Evolutionary conservation across 2,113 vertebrate species (phyloP), one percentile per base, ranked within the genome.

Genomic region (Macroglossus sobrinus): DNA sequence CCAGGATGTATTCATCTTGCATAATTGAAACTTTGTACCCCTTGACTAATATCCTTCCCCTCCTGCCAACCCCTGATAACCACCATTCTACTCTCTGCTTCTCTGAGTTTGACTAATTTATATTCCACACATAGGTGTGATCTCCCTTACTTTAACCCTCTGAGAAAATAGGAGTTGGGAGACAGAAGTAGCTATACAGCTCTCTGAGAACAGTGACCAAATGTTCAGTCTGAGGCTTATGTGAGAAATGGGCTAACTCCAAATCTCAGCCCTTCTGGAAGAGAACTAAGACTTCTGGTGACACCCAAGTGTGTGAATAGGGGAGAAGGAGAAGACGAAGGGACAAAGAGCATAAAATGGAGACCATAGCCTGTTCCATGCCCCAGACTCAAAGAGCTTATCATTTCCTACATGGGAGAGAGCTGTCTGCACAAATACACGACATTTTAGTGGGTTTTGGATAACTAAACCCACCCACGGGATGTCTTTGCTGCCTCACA

Each of bases 401-500:
- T 15, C 47, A 15, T 53, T 47, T 57, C n/a, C 57, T 28, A 61
- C 8, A 0, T 28, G 30, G 61, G 22, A 89, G 61, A 63, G 22
- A 89, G 53, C 38, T 9, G 4, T 4, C 2, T 74, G 13, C 28
- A 26, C 22, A 6, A 18, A 64, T 33, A n/a, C 21, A 2, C 8
- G 75, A 19, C 11, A 30, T 72, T 63, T 57, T 26, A 28, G 47
- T 66, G n/a, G 45, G 13, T 45, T 50, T 7, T 16, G 30, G 59
- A 53, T 55, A 35, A 35, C 40, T 28, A 11, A 43, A 4, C 63
- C 35, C 79, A 30, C 22, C 14, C 6, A 5, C 11, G 8, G 5
- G 19, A 26, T 18, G 16, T 53, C 22, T 55, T 24, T 43, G 28
- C 35, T 2, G 4, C 8, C 38, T 93, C 15, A 1, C 0, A 0